Conservation (phyloP, 2,113 vertebrate species). For the Xiphophorus hellerii region DNA sequence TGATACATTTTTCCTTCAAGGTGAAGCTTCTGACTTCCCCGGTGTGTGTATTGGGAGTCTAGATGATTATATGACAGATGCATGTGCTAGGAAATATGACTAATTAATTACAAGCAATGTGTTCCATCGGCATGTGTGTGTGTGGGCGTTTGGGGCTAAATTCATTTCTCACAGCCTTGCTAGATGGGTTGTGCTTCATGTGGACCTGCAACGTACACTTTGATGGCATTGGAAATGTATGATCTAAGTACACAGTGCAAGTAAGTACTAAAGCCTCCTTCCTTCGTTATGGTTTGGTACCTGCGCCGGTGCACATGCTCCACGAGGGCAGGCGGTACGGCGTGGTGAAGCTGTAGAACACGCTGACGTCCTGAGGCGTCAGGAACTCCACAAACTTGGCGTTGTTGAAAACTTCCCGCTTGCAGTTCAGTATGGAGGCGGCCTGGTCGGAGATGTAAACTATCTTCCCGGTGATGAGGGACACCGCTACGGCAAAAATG, state of each 20-base stretch:
- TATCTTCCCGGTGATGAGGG: constrained; percentile 90
- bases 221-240: constrained; percentile 42
- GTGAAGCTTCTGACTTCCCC: neutral
- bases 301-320: constrained; percentile 88
- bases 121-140: constrained; percentile 32
- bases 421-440: constrained; percentile 88
- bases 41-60: neutral
- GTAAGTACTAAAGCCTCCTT: neutral
- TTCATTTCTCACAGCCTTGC: neutral
- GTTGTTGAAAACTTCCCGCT: constrained; percentile 85
- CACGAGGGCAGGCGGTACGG: constrained; percentile 90
- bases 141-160: constrained; percentile 8
- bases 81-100: constrained; percentile 8
- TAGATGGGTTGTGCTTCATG: constrained; percentile 56
- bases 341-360: constrained; percentile 94
- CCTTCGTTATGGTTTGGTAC: constrained; percentile 62
- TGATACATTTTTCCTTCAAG: neutral
- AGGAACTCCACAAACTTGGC: constrained; percentile 96
- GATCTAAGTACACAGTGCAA: neutral
- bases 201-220: constrained; percentile 76
- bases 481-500: constrained; percentile 93
- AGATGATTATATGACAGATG: constrained; percentile 11
- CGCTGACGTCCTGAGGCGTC: constrained; percentile 91
- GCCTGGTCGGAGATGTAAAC: constrained; percentile 95
- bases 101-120: constrained; percentile 47